Percentiles rank a stretch among this genome's conserved stretches.
Conservation (phyloP, 2,888 invertebrate species). For the Lordiphosa fenestrarum region DNA sequence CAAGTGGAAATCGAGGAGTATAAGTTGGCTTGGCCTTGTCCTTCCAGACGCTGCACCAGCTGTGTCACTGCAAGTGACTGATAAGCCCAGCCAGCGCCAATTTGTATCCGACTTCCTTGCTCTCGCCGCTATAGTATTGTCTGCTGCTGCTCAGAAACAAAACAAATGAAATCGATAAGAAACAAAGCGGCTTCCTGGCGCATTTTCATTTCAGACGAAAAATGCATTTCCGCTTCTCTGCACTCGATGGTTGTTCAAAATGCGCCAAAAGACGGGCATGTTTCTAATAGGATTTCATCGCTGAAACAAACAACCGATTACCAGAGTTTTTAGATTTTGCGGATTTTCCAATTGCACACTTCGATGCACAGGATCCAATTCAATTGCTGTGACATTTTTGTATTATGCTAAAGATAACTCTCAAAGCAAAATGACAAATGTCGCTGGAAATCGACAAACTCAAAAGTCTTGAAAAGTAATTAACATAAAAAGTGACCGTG, state of each 20-base stretch:
- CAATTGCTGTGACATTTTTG: constrained; percentile 47
- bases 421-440: neutral
- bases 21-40: constrained; percentile 11
- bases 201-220: constrained; percentile 39
- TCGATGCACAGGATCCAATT: constrained; percentile 48
- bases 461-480: no score
- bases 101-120: constrained; percentile 11
- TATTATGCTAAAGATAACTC: no score
- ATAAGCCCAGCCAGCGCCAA: constrained; percentile 38
- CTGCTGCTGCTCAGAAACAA: constrained; percentile 15
- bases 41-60: constrained; percentile 18
- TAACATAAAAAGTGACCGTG: no score
- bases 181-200: constrained; percentile 59
- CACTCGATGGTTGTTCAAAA: constrained; percentile 28
- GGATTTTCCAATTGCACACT: constrained; percentile 58
- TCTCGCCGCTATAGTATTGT: neutral
- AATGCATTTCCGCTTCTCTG: constrained; percentile 60
- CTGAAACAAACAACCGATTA: constrained; percentile 16
- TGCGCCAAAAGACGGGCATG: constrained; percentile 56
- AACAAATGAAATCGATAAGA: constrained; percentile 42
- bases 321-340: constrained; percentile 31
- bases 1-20: constrained; percentile 19
- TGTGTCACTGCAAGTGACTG: constrained; percentile 37
- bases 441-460: neutral
- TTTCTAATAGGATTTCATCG: constrained; percentile 66